Percentiles rank a stretch among this genome's conserved stretches.
These are phyloP conservation scores for Seriola aureovittata DNA, from an alignment of 2,113 vertebrate species.

Conservation along the genomic window DNA sequence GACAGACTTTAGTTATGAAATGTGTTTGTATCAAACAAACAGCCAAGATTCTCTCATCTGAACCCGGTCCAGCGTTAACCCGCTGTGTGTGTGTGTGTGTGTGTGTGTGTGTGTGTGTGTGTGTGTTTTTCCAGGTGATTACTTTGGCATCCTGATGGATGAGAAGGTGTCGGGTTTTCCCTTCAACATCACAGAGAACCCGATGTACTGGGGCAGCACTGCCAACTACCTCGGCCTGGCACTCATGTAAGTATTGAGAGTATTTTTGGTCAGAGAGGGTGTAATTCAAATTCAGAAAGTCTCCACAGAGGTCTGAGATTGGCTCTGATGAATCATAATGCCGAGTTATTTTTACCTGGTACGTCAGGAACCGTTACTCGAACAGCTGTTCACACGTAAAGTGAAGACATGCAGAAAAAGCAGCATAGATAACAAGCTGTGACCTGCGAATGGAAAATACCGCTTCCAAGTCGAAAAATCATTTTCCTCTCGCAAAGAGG, in stretches of 20 bases:
- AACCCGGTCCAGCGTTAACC: background rate
- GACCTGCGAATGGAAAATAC: conserved; percentile 5
- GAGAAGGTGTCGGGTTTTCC: conserved; percentile 92
- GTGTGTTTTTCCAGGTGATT: conserved; percentile 88
- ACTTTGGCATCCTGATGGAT: conserved; percentile 96
- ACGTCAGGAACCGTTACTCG: background rate
- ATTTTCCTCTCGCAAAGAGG: conserved; percentile 16
- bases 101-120: conserved; percentile 10
- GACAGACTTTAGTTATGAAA: background rate
- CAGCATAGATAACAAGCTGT: background rate
- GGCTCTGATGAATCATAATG: background rate
- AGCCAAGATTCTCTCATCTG: background rate
- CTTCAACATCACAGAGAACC: conserved; percentile 92
- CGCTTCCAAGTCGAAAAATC: conserved; percentile 53
- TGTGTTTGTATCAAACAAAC: background rate
- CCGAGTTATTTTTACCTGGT: background rate
- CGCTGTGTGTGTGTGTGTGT: conserved; percentile 1
- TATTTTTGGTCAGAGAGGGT: background rate
- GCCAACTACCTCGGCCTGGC: conserved; percentile 94
- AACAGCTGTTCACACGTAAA: background rate
- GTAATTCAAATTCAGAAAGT: background rate
- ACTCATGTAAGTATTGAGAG: conserved; percentile 86
- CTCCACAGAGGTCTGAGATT: background rate
- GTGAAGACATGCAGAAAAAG: background rate
- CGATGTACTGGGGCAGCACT: conserved; percentile 99